Conservation (phyloP, 2,888 invertebrate genomes). For the Timema cristinae region DNA sequence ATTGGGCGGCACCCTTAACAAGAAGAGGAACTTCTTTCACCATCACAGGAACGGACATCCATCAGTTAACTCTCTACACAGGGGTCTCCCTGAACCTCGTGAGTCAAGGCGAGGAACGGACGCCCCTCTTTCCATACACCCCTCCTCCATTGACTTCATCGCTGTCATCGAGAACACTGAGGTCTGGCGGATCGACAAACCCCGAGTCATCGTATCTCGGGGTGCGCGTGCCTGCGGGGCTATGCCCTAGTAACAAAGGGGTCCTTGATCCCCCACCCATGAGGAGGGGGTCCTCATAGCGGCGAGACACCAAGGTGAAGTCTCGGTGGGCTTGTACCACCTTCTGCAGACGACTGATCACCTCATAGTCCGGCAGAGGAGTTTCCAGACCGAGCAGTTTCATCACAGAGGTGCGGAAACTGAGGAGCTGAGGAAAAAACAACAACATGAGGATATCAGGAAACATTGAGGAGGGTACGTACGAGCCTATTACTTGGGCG, state of each 20-base stretch:
- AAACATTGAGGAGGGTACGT: no score
- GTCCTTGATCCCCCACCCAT: conserved; percentile 47
- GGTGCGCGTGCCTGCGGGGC: conserved; percentile 56
- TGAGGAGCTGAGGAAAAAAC: conserved; percentile 52
- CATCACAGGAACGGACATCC: no score
- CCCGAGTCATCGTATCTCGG: conserved; percentile 64
- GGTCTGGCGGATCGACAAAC: conserved; percentile 63
- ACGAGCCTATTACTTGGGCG: no score
- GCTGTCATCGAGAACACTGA: conserved; percentile 52
- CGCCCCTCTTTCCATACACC: conserved; percentile 57
- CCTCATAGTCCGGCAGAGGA: conserved; percentile 70
- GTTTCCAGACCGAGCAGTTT: conserved; percentile 69
- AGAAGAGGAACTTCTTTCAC: no score
- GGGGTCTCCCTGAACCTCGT: not conserved
- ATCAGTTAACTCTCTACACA: not conserved
- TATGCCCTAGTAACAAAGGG: conserved; percentile 51
- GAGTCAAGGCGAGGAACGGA: conserved; percentile 34
- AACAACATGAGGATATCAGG: no score
- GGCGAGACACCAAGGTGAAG: conserved; percentile 75
- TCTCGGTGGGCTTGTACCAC: conserved; percentile 83
- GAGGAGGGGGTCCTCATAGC: conserved; percentile 58
- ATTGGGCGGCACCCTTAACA: no score
- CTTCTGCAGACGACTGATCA: conserved; percentile 74
- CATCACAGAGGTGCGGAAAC: conserved; percentile 69
- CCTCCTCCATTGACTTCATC: conserved; percentile 54